phyloP scores from a whole-genome alignment of 2,113 vertebrate species.

The Takifugu bimaculatus region DNA sequence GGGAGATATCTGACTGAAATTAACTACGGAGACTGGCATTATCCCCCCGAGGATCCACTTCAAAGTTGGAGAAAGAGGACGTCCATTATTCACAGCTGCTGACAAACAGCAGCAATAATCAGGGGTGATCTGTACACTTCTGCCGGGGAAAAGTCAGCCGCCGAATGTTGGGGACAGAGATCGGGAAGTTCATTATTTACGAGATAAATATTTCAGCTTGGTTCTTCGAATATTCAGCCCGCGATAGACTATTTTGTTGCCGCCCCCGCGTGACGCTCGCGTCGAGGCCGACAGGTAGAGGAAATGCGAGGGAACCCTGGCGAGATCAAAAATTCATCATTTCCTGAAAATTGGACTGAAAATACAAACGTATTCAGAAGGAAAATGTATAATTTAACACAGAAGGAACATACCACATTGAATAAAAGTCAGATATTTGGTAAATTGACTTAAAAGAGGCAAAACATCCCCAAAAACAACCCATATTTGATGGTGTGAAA shows the following conservation, averaged over 20 bases:
- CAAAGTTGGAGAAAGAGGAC: constrained; percentile 24
- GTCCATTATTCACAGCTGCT: constrained; percentile 33
- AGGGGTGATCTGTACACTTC: constrained; percentile 7
- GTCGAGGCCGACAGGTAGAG: constrained; percentile 3
- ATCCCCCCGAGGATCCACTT: constrained; percentile 31
- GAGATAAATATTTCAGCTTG: constrained; percentile 38
- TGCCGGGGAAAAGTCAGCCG: constrained; percentile 16
- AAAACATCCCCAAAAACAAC: background rate
- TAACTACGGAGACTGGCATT: constrained; percentile 26
- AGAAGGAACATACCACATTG: background rate
- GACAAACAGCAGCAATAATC: constrained; percentile 16
- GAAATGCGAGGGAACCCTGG: constrained; percentile 1
- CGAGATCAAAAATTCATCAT: background rate
- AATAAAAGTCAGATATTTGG: background rate
- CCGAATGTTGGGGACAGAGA: constrained; percentile 8
- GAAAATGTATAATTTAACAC: background rate
- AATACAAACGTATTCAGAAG: background rate
- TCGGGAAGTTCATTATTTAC: constrained; percentile 37
- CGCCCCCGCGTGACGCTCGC: constrained; percentile 5
- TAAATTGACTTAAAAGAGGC: background rate
- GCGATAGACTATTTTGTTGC: constrained; percentile 22
- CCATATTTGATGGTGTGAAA: background rate
- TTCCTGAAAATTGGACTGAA: background rate
- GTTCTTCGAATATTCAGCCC: constrained; percentile 37
- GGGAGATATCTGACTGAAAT: constrained; percentile 38